Evolutionary conservation across 1,140 invertebrate species (phyloP), one percentile per base, ranked within the genome.

Genomic region (Sycophila sp.): DNA sequence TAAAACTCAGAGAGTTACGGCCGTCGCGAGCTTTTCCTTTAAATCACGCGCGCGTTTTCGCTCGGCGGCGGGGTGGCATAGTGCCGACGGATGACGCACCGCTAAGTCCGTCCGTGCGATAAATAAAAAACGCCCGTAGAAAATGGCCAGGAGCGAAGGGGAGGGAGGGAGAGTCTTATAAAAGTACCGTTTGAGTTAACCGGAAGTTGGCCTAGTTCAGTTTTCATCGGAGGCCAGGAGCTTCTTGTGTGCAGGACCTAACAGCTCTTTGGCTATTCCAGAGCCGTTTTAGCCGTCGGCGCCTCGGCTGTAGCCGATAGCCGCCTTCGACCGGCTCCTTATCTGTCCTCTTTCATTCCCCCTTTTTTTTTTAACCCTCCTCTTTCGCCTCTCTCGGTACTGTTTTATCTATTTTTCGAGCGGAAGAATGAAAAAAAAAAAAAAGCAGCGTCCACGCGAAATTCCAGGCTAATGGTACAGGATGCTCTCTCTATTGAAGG

Each of bases 371-470:
- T 55, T 60, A n/a, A n/a, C n/a, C n/a, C 28, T 32, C 58, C 38
- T 22, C 22, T 56, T 45, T 28, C 56, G 26, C 24, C 4, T 32
- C n/a, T 60, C n/a, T 5, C n/a, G 26, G 15, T 28, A 40, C 1
- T n/a, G 11, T 45, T 60, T 30, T 30, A 60, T 60, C 34, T 40
- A 60, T 60, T 60, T 53, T 40, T 47, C 17, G 7, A 24, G 19
- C 42, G 42, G 17, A 8, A 55, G 19, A 51, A 11, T 2, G 26
- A 17, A 55, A 28, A 15, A 55, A 34, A 68, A 60, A 73, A 72
- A 70, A 73, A 76, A 74, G 56, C n/a, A n/a, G 71, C 60, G 73
- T 3, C 73, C 73, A 74, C 71, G 62, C 69, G 75, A 58, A 74
- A 77, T 75, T 71, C 74, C n/a, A n/a, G 60, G 62, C 15, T n/a